Conservation (phyloP, 2,797 vertebrate genomes). For the Alauda arvensis region DNA sequence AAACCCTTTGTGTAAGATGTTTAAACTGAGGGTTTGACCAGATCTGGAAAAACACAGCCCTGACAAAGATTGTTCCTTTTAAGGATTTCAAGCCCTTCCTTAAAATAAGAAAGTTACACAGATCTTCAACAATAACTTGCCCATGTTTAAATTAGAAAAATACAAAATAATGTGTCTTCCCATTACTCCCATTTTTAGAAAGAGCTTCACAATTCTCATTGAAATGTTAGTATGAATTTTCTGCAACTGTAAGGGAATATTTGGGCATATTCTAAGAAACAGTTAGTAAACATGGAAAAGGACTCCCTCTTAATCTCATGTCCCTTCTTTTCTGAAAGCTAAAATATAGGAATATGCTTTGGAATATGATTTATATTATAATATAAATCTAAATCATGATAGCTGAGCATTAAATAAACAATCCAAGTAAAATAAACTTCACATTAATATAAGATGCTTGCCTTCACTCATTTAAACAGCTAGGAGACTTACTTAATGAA, state of each 20-base stretch:
- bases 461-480: not conserved
- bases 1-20: not conserved
- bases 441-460: not conserved
- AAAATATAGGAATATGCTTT: not conserved
- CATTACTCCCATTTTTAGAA: not conserved
- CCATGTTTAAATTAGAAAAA: not conserved
- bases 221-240: not conserved
- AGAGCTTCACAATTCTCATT: not conserved
- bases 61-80: not conserved
- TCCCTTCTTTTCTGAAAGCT: not conserved
- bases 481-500: not conserved
- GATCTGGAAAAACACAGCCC: not conserved
- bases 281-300: not conserved
- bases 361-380: not conserved
- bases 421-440: not conserved
- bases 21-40: not conserved
- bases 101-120: not conserved
- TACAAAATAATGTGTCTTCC: not conserved
- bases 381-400: not conserved
- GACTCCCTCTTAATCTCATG: not conserved
- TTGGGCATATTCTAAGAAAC: not conserved
- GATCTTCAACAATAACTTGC: not conserved
- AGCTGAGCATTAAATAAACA: not conserved
- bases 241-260: not conserved
- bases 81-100: not conserved